Evolutionary conservation across 2,113 vertebrate species (phyloP), one percentile per base, ranked within the genome.

Genomic region (Anolis carolinensis): DNA sequence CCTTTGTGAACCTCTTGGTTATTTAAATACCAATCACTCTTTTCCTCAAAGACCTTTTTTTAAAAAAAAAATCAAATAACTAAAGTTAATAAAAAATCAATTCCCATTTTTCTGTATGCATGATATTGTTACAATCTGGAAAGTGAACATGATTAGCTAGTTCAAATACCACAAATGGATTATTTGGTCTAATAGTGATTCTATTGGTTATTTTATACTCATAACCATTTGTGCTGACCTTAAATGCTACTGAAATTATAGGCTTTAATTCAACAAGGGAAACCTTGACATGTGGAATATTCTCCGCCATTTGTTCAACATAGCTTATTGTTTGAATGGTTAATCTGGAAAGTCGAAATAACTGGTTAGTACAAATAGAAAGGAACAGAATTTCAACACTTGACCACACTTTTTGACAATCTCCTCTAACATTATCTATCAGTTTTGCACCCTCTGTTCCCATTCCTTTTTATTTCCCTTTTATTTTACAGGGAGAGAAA

Each of bases 381-480:
- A 85, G 5, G 18, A 63, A 72, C 79, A 88, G n/a, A 72, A 48
- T 73, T 14, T 84, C 79, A 73, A 7, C 30, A 75, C 36, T 84
- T 44, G 21, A 16, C 59, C 76, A 3, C 18, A 36, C 25, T 79
- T 78, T 70, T 55, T 36, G 5, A 55, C 78, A 78, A 70, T 39
- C 5, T 85, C 34, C 16, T 0, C 55, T 79, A n/a, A 79, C 71
- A 18, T 32, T 79, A 79, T 30, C 65, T 79, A 65, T 65, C 9
- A 39, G 5, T 71, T 85, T 1, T 79, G 10, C 67, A 21, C n/a
- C 67, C 18, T 52, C 30, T 50, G 14, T 79, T 5, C 20, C 5
- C 10, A 8, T 10, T 23, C 55, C 13, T 55, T 55, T 55, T 55
- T 55, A 5, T 14, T 59, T 59, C 18, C 18, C 4, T 59, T 59